Percentiles rank a stretch among this genome's conserved stretches.
Conservation (phyloP, 2,888 invertebrate species). For the Cantharis rufa region DNA sequence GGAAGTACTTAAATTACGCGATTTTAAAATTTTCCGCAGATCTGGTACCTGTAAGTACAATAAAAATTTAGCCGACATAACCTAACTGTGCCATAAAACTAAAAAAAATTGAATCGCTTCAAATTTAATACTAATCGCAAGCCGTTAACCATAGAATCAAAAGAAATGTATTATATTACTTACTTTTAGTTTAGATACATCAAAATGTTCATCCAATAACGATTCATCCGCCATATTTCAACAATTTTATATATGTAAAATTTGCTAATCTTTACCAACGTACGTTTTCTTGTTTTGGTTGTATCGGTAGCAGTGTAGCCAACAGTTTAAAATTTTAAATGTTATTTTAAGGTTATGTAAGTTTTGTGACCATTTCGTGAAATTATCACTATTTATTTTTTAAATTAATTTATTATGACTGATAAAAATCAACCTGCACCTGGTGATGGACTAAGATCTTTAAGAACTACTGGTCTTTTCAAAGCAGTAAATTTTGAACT, state of each 20-base stretch:
- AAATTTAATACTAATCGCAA: neutral
- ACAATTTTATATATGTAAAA: neutral
- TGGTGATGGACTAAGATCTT: constrained; percentile 77
- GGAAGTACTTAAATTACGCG: constrained; percentile 70
- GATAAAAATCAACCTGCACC: constrained; percentile 53
- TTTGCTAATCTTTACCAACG: neutral
- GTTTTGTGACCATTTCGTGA: neutral
- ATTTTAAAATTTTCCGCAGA: constrained; percentile 79
- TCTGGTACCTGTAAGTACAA: constrained; percentile 73
- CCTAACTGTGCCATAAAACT: constrained; percentile 4
- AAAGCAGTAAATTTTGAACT: constrained; percentile 86
- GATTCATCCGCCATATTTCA: constrained; percentile 26
- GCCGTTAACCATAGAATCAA: too few relatives aligned
- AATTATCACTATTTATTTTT: neutral
- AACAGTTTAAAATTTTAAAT: neutral
- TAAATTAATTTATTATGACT: constrained; percentile 5
- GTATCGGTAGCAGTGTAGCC: neutral
- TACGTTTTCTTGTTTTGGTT: neutral
- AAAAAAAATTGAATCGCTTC: neutral
- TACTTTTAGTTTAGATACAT: constrained; percentile 28
- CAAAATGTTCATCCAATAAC: constrained; percentile 13
- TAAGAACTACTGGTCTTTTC: constrained; percentile 76
- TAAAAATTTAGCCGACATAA: constrained; percentile 21
- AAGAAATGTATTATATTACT: neutral
- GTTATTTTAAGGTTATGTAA: neutral